Conservation (phyloP, 2,113 vertebrate genomes). For the Alces alces region DNA sequence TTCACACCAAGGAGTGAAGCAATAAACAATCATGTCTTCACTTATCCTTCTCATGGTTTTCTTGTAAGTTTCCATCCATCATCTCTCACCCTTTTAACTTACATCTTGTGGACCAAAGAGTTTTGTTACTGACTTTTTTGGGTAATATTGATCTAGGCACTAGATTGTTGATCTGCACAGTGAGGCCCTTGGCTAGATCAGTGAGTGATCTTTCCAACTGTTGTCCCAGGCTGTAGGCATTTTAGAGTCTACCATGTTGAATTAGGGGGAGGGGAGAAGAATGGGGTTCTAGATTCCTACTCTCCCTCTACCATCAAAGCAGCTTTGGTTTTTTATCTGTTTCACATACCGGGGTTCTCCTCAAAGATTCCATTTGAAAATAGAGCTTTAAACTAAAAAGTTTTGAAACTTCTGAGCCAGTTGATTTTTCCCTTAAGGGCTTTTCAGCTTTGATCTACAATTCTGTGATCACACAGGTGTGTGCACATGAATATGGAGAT, state of each 20-base stretch:
- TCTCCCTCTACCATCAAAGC: not conserved
- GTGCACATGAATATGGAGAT: constrained; percentile 3
- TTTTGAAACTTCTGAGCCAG: not conserved
- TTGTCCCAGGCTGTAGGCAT: not conserved
- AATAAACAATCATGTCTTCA: not conserved
- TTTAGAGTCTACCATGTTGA: not conserved
- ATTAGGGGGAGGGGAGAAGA: not conserved
- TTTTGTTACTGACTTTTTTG: not conserved
- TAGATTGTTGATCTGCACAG: not conserved
- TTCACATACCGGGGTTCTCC: not conserved
- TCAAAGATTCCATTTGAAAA: constrained; percentile 6
- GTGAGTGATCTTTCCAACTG: not conserved
- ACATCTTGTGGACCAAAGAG: not conserved
- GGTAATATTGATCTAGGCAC: not conserved
- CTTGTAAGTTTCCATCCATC: not conserved
- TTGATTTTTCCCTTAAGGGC: constrained; percentile 1
- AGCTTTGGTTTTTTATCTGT: not conserved
- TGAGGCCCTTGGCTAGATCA: not conserved
- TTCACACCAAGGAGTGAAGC: not conserved
- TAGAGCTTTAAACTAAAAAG: not conserved
- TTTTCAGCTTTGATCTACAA: not conserved
- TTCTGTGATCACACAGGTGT: constrained; percentile 10
- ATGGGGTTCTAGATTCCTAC: not conserved
- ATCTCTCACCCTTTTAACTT: not conserved
- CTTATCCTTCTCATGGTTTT: not conserved